Evolutionary conservation across 2,113 vertebrate species (phyloP), one percentile per base, ranked within the genome.

Genomic region (Crotophaga sulcirostris): DNA sequence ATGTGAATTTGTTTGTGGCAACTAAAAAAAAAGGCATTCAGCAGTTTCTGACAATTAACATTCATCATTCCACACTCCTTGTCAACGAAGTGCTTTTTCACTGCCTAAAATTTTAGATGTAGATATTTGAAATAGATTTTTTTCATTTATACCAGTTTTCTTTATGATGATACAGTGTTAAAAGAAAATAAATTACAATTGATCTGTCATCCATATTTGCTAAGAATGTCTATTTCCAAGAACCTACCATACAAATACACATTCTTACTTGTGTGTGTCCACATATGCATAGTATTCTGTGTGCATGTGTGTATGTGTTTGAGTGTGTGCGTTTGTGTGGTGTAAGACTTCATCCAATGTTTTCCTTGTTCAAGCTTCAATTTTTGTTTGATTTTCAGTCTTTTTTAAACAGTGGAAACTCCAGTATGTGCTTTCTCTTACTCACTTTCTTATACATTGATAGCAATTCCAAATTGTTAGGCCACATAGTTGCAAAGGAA

Each of bases 41-140:
- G 98, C 98, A 98, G 97, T 98, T 98, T 97, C 97, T 98, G 98
- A 98, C 97, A 97, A 97, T 98, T 98, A 98, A 98, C 98, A 98
- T 97, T 93, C 97, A 98, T 98, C 97, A 98, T 98, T 99, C 98
- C 98, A 98, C 98, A 98, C 97, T 98, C 97, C 98, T 98, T 97
- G 97, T 98, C 98, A 98, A 99, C 96, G 3, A 99, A 99, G 98
- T 99, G 99, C 99, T 99, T 99, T 99, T 99, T 99, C 99, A 99
- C 99, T 99, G 99, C 99, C 99, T 98, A 99, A 98, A 98, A 97
- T 98, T 98, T 98, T 98, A 98, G 98, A 98, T 99, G 98, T 99
- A 98, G 98, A 99, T 98, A 99, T 98, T 98, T 98, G 98, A 98
- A 98, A 98, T 98, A 98, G 98, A 98, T 97, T 98, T 98, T 97